Percentiles rank a stretch among this genome's conserved stretches.
These are phyloP conservation scores for Trissoscelio sp. DNA, from an alignment of 2,888 invertebrate species.

Conservation along the genomic window DNA sequence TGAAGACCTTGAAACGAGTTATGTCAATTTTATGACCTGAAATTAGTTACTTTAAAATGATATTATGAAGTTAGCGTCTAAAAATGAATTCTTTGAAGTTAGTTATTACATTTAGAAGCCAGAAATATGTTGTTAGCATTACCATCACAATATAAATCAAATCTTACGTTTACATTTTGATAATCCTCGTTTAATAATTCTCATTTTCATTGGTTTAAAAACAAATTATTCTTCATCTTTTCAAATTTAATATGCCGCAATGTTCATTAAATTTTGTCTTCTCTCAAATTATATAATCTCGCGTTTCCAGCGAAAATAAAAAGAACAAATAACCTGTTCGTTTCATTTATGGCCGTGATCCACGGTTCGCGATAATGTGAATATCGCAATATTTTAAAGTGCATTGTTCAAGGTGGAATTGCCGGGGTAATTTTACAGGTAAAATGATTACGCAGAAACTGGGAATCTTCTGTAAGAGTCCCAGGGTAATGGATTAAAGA, in stretches of 20 bases:
- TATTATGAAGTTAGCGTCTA: no score
- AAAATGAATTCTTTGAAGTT: no score
- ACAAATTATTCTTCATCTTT: not conserved
- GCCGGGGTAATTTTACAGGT: conserved; percentile 20
- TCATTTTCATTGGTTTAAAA: no score
- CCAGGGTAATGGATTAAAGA: conserved; percentile 24
- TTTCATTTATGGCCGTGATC: conserved; percentile 12
- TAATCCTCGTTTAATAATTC: no score
- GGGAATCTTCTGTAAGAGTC: conserved; percentile 6
- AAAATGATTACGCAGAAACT: conserved; percentile 26
- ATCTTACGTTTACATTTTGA: no score
- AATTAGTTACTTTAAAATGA: no score
- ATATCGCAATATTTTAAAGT: conserved; percentile 39
- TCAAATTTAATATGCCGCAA: not conserved
- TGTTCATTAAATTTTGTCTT: not conserved
- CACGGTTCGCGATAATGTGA: conserved; percentile 12
- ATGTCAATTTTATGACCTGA: no score
- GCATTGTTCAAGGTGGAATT: conserved; percentile 26
- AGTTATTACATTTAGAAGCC: no score
- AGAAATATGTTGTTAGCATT: no score
- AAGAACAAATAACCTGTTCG: conserved; percentile 11
- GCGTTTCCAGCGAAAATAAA: not conserved
- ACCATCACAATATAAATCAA: no score
- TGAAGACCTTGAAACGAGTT: no score
- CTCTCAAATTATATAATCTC: not conserved